phyloP scores from a whole-genome alignment of 1,140 invertebrate species.

The Apis laboriosa region DNA sequence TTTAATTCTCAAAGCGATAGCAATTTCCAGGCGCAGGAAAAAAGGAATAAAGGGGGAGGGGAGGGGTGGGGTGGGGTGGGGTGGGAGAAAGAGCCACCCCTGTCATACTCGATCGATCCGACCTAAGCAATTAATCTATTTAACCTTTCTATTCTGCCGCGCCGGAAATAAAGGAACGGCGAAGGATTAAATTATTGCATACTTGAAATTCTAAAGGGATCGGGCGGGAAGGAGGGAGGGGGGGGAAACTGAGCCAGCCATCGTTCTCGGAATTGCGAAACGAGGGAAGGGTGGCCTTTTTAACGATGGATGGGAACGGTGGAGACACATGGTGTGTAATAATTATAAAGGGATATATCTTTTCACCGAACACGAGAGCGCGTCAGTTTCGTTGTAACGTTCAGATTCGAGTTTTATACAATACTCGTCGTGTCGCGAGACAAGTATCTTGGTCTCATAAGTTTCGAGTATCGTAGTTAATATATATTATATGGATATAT shows the following conservation, averaged over 20 bases:
- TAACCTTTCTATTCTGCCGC: constrained; percentile 56
- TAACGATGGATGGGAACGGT: constrained; percentile 42
- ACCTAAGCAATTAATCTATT: constrained; percentile 67
- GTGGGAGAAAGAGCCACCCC: constrained; percentile 30
- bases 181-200: constrained; percentile 56
- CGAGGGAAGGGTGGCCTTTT: constrained; percentile 9
- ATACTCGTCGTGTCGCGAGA: not conserved
- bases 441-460: too few species aligned
- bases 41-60: constrained; percentile 34
- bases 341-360: constrained; percentile 44
- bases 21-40: constrained; percentile 59
- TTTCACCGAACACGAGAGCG: constrained; percentile 31
- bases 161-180: constrained; percentile 51
- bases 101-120: constrained; percentile 61
- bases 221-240: not conserved
- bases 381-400: constrained; percentile 40
- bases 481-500: too few species aligned
- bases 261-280: constrained; percentile 41
- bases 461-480: too few species aligned
- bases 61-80: not conserved
- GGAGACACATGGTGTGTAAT: constrained; percentile 30
- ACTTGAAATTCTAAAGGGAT: constrained; percentile 46
- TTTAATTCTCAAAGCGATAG: constrained; percentile 68
- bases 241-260: not conserved
- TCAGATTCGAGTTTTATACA: constrained; percentile 29